These are phyloP conservation scores for Metallyticus violacea DNA, from an alignment of 2,888 invertebrate species.

Conservation along the genomic window DNA sequence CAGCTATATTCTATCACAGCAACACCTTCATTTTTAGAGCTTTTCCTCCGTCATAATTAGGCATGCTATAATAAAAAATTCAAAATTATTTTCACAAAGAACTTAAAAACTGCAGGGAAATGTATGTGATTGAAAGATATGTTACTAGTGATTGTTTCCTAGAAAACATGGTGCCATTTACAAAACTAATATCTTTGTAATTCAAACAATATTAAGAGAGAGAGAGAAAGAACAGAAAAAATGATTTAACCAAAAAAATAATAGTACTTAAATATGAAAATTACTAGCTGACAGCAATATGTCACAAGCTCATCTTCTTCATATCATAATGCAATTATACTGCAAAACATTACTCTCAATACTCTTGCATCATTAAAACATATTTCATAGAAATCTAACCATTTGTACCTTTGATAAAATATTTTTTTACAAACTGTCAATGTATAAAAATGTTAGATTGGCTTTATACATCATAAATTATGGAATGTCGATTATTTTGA, in stretches of 20 bases:
- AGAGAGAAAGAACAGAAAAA: neutral
- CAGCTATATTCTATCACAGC: neutral
- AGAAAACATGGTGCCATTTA: neutral
- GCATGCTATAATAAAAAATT: too few species aligned
- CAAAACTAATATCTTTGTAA: neutral
- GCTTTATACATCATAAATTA: neutral
- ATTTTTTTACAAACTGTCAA: neutral
- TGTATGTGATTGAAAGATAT: neutral
- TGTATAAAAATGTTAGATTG: neutral
- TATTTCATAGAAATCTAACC: neutral
- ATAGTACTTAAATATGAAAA: neutral
- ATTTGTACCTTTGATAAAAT: conserved; percentile 4
- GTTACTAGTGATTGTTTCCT: neutral
- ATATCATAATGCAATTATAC: neutral
- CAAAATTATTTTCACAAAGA: too few species aligned
- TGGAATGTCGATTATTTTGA: conserved; percentile 9
- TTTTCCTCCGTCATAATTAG: neutral
- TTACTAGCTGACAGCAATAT: neutral
- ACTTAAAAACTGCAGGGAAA: too few species aligned
- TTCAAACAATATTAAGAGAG: neutral
- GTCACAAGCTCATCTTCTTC: neutral
- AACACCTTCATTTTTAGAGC: neutral
- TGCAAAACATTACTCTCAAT: neutral
- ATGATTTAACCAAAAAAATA: neutral
- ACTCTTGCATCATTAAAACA: neutral